A percentile compares a stretch with the other conserved stretches of the same genome.
phyloP scores from a whole-genome alignment of 37 sponge, comb jelly and placozoan species.

The Agelas oroides region DNA sequence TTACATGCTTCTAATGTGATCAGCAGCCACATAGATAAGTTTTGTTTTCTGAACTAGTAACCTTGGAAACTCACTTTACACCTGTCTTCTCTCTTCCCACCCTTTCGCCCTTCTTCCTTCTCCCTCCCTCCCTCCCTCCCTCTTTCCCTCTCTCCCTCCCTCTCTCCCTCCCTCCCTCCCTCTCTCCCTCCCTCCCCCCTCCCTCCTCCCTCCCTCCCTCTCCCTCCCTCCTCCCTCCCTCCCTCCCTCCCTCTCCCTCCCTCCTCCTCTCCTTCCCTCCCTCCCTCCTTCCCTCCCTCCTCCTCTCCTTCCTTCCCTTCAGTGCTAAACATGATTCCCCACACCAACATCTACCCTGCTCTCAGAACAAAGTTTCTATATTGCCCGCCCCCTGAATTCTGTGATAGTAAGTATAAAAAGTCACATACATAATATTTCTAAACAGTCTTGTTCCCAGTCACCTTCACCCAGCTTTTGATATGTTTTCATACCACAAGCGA shows the following conservation, averaged over 20 bases:
- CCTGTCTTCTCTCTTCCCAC: too few species aligned
- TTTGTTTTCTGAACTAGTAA: too few species aligned
- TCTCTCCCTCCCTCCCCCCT: background rate
- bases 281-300: constrained; percentile 8
- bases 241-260: background rate
- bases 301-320: background rate
- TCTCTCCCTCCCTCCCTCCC: background rate
- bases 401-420: constrained; percentile 41
- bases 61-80: too few species aligned
- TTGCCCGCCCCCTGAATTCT: constrained; percentile 59
- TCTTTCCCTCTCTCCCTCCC: background rate
- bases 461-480: too few species aligned
- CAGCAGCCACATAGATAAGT: too few species aligned
- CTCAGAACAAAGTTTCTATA: constrained; percentile 42
- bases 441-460: background rate
- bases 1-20: too few species aligned
- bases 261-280: constrained; percentile 4
- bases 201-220: background rate
- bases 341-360: constrained; percentile 20
- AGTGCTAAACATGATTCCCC: background rate
- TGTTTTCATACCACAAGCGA: too few species aligned
- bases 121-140: too few species aligned
- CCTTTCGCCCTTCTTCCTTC: too few species aligned
- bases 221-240: background rate
- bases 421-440: background rate